Conservation (phyloP, 2,888 invertebrate genomes). For the Watsonalla cultraria region DNA sequence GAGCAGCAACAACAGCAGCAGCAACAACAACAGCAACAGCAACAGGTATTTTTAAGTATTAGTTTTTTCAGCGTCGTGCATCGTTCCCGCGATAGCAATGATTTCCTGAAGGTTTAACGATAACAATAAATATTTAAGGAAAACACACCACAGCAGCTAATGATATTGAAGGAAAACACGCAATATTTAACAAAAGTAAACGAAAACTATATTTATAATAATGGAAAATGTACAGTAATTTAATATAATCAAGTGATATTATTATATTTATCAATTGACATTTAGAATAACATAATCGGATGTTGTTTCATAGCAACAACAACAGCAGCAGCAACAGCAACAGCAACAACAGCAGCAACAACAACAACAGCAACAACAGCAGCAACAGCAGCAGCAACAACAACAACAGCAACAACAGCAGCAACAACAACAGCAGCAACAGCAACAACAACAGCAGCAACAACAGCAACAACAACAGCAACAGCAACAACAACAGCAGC, state of each 20-base stretch:
- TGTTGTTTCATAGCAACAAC: slow-evolving; percentile 33
- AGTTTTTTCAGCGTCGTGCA: too few relatives aligned
- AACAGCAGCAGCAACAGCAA: slow-evolving; percentile 55
- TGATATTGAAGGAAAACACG: too few relatives aligned
- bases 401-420: slow-evolving; percentile 54
- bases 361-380: slow-evolving; percentile 25
- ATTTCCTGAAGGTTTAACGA: too few relatives aligned
- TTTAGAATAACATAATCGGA: too few relatives aligned
- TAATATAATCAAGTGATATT: too few relatives aligned
- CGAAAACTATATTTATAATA: too few relatives aligned
- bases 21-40: slow-evolving; percentile 56
- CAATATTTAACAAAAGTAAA: too few relatives aligned
- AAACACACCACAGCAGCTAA: too few relatives aligned
- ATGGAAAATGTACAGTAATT: too few relatives aligned
- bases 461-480: slow-evolving; percentile 32
- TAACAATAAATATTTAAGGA: too few relatives aligned
- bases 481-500: slow-evolving; percentile 44
- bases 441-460: slow-evolving; percentile 37
- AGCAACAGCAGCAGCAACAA: slow-evolving; percentile 30
- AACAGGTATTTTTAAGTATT: slow-evolving; percentile 40
- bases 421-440: slow-evolving; percentile 48
- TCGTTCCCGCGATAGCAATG: slow-evolving; percentile 34
- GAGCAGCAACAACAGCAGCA: slow-evolving; percentile 71
- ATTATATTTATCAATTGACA: too few relatives aligned
- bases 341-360: slow-evolving; percentile 48